These are phyloP conservation scores for Drosophila watanabei DNA, from an alignment of 1,140 invertebrate species.

Conservation along the genomic window DNA sequence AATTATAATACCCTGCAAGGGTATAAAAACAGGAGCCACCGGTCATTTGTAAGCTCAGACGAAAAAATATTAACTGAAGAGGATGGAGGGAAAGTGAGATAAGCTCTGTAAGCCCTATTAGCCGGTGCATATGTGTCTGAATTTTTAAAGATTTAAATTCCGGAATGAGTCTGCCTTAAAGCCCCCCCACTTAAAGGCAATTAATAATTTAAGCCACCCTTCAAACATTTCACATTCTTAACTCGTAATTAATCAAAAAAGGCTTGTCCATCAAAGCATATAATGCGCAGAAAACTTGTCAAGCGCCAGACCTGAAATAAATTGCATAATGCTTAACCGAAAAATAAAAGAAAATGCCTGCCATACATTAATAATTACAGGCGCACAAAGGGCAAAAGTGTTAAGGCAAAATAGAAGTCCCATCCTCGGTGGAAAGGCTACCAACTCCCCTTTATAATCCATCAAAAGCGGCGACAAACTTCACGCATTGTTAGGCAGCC, in stretches of 20 bases:
- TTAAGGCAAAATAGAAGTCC: slow-evolving; percentile 59
- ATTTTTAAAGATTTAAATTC: not conserved
- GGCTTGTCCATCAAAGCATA: slow-evolving; percentile 58
- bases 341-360: slow-evolving; percentile 38
- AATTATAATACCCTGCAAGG: too few relatives aligned
- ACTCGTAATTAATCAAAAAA: slow-evolving; percentile 72
- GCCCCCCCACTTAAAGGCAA: not conserved
- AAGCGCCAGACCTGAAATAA: slow-evolving; percentile 77
- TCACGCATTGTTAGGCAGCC: slow-evolving; percentile 77
- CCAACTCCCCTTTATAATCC: slow-evolving; percentile 65
- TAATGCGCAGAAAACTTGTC: slow-evolving; percentile 65
- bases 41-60: slow-evolving; percentile 62
- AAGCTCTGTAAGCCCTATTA: slow-evolving; percentile 79
- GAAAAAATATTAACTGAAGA: slow-evolving; percentile 35
- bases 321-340: slow-evolving; percentile 63
- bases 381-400: slow-evolving; percentile 71
- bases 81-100: slow-evolving; percentile 59
- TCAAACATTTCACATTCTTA: slow-evolving; percentile 31
- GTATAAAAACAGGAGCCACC: slow-evolving; percentile 52
- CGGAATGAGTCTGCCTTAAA: not conserved
- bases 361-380: slow-evolving; percentile 66
- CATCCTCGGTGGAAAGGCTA: slow-evolving; percentile 1
- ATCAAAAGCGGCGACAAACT: slow-evolving; percentile 81
- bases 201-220: slow-evolving; percentile 23
- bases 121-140: slow-evolving; percentile 10